A percentile compares a stretch with the other conserved stretches of the same genome.
Conservation (phyloP, 1,140 invertebrate species). For the Papilio glaucus region DNA sequence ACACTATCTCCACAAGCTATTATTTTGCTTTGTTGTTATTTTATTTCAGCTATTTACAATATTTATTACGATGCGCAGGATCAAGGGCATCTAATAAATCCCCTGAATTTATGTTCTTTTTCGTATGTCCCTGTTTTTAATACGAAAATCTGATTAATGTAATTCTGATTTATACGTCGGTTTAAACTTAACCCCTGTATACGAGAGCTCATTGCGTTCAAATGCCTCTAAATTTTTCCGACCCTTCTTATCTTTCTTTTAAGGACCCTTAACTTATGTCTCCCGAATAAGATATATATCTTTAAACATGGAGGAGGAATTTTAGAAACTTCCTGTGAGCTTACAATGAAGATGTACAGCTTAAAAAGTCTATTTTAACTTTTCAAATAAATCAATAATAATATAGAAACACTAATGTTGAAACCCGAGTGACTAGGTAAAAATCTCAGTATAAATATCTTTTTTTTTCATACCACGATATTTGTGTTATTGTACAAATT, state of each 20-base stretch:
- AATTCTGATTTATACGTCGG: constrained; percentile 48
- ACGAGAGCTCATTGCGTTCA: not conserved
- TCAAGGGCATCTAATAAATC: constrained; percentile 39
- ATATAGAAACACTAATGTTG: too few species aligned
- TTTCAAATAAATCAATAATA: too few species aligned
- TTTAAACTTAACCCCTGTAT: constrained; percentile 39
- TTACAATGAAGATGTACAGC: not conserved
- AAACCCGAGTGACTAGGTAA: too few species aligned
- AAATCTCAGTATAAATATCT: too few species aligned
- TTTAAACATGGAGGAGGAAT: constrained; percentile 13
- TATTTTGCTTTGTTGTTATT: constrained; percentile 43
- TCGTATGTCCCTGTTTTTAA: constrained; percentile 44
- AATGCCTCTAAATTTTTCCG: constrained; percentile 9
- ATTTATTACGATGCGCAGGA: constrained; percentile 54
- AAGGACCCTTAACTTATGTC: constrained; percentile 14
- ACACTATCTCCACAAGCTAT: constrained; percentile 36
- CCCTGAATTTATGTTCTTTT: constrained; percentile 49
- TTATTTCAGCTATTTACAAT: constrained; percentile 60
- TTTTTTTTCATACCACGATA: too few species aligned
- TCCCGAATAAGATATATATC: constrained; percentile 26
- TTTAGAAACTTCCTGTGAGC: constrained; percentile 24
- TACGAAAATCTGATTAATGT: constrained; percentile 47
- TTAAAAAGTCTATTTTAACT: not conserved
- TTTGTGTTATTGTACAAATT: too few species aligned
- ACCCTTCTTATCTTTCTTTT: constrained; percentile 33